Evolutionary conservation across 2,113 vertebrate genomes (phyloP).

Genomic region (Ophthalmolycus amberensis): DNA sequence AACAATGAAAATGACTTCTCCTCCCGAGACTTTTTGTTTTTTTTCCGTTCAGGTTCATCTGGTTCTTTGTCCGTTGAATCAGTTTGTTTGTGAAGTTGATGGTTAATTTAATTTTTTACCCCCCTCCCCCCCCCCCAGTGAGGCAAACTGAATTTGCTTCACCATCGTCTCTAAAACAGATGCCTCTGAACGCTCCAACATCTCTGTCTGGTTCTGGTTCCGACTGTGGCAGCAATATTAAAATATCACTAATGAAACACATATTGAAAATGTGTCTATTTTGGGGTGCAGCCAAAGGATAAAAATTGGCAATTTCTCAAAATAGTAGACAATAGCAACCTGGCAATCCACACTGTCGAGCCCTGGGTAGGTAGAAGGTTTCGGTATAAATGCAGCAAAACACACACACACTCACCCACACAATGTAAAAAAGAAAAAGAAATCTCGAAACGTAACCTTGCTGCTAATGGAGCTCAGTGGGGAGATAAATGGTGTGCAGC

Average conservation of each 20-base stretch:
- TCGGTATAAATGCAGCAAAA: conserved; percentile 18
- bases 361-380: background rate
- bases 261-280: background rate
- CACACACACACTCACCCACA: background rate
- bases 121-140: too few relatives aligned
- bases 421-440: background rate
- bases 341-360: background rate
- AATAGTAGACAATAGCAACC: background rate
- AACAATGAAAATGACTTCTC: background rate
- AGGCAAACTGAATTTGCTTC: too few relatives aligned
- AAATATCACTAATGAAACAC: background rate
- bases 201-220: too few relatives aligned
- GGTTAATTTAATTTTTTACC: too few relatives aligned
- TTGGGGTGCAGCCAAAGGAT: background rate
- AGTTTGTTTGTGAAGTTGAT: too few relatives aligned
- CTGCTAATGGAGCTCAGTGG: conserved; percentile 41
- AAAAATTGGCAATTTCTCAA: too few relatives aligned
- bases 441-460: conserved; percentile 34
- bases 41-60: too few relatives aligned
- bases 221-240: background rate
- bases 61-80: too few relatives aligned
- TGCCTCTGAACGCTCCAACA: background rate
- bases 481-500: conserved; percentile 57
- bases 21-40: background rate
- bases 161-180: background rate